phyloP scores from a whole-genome alignment of 2,113 vertebrate species.

The Phoxinus phoxinus region DNA sequence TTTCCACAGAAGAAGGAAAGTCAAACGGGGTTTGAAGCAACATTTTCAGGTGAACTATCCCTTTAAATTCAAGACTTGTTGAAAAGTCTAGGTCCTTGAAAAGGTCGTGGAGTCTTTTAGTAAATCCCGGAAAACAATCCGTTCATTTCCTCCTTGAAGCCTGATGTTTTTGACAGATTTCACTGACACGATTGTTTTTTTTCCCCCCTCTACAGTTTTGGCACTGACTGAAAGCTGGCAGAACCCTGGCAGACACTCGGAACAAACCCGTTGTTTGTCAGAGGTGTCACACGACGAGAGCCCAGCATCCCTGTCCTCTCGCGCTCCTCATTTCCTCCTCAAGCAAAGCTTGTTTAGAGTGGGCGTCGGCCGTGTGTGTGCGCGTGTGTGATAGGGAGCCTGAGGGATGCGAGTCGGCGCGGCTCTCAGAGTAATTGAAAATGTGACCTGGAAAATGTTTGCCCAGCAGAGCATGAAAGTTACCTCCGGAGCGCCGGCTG shows the following conservation, averaged over 20 bases:
- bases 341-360: constrained; percentile 62
- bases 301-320: constrained; percentile 18
- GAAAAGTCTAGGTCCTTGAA: constrained; percentile 7
- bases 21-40: neutral
- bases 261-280: constrained; percentile 39
- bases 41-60: neutral
- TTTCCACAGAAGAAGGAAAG: neutral
- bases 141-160: constrained; percentile 3
- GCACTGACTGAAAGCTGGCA: constrained; percentile 32
- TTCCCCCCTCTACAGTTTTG: neutral
- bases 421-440: constrained; percentile 84
- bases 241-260: constrained; percentile 3
- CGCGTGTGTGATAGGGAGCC: constrained; percentile 60
- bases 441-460: constrained; percentile 85
- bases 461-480: constrained; percentile 83
- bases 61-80: neutral
- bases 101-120: constrained; percentile 20
- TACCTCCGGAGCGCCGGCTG: constrained; percentile 74
- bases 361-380: constrained; percentile 59
- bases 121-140: neutral
- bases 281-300: constrained; percentile 41
- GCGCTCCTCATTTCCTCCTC: constrained; percentile 25
- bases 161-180: constrained; percentile 33
- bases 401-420: constrained; percentile 52
- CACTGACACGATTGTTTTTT: constrained; percentile 2